phyloP scores from a whole-genome alignment of 2,888 invertebrate genomes.

The Pasiphila rectangulata region DNA sequence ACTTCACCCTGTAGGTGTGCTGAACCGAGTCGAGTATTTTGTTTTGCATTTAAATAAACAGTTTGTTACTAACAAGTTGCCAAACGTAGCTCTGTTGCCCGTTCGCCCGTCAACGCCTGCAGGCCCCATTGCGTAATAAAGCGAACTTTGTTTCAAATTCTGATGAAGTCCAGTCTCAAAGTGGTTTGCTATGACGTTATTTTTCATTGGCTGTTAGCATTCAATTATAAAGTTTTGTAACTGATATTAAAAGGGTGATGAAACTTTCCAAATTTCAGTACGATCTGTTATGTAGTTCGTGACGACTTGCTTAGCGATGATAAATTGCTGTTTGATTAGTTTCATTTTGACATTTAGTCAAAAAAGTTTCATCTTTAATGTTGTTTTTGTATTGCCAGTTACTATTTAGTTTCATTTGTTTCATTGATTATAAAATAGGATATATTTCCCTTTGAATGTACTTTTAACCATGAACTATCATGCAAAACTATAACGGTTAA shows the following conservation, averaged over 20 bases:
- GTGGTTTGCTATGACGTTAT: constrained; percentile 22
- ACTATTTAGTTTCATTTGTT: neutral
- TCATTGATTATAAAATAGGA: neutral
- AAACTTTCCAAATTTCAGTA: neutral
- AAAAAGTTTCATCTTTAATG: neutral
- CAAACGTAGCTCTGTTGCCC: too few species aligned
- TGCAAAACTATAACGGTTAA: too few species aligned
- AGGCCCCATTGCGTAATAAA: constrained; percentile 16
- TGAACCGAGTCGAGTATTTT: too few species aligned
- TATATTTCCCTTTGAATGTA: too few species aligned
- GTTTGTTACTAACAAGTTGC: too few species aligned
- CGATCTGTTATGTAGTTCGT: neutral
- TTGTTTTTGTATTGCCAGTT: neutral
- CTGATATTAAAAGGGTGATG: constrained; percentile 23
- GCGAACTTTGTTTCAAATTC: constrained; percentile 24
- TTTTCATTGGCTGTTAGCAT: constrained; percentile 17
- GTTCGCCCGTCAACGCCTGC: neutral
- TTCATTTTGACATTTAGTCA: neutral
- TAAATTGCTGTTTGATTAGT: neutral
- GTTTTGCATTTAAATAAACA: too few species aligned
- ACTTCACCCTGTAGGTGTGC: too few species aligned
- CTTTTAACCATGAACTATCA: too few species aligned
- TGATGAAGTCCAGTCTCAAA: constrained; percentile 26
- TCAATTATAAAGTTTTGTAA: constrained; percentile 19
- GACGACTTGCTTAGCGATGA: neutral